phyloP scores from a whole-genome alignment of 2,113 vertebrate genomes.

The Collichthys lucidus region DNA sequence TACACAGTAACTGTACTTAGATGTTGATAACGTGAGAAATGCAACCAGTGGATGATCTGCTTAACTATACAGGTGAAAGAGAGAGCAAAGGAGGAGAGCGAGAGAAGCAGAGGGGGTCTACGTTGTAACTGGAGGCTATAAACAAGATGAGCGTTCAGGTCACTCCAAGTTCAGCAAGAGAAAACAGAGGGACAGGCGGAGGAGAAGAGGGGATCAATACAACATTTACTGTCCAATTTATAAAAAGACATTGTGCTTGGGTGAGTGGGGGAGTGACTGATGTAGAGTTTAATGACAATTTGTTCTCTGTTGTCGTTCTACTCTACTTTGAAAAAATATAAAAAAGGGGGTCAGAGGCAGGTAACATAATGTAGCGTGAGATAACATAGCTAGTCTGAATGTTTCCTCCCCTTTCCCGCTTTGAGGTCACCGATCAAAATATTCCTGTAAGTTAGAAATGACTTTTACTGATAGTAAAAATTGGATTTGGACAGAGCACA shows the following conservation, averaged over 20 bases:
- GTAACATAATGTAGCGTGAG: slow-evolving; percentile 86
- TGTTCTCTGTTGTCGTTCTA: slow-evolving; percentile 92
- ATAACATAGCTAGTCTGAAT: slow-evolving; percentile 26
- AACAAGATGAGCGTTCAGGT: slow-evolving; percentile 90
- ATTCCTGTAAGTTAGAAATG: neutral
- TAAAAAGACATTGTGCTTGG: slow-evolving; percentile 89
- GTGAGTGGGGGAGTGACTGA: slow-evolving; percentile 87
- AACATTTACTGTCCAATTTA: slow-evolving; percentile 98
- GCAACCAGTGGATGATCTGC: slow-evolving; percentile 82
- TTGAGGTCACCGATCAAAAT: neutral
- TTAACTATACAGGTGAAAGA: slow-evolving; percentile 29
- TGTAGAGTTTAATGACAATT: slow-evolving; percentile 94
- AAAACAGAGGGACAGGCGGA: slow-evolving; percentile 33
- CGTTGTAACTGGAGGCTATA: slow-evolving; percentile 88
- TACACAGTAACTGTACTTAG: slow-evolving; percentile 50
- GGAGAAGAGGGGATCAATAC: slow-evolving; percentile 90
- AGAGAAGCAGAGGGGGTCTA: slow-evolving; percentile 59
- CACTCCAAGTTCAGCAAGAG: slow-evolving; percentile 93
- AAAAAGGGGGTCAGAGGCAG: slow-evolving; percentile 86
- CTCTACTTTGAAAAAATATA: slow-evolving; percentile 93
- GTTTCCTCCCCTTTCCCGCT: slow-evolving; percentile 8
- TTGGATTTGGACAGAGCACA: neutral
- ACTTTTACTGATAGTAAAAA: no score
- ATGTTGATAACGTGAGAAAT: slow-evolving; percentile 86
- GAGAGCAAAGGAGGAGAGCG: slow-evolving; percentile 25